Base-by-base conservation (phyloP, 2,888 invertebrate species). In the Anthoptus insignis region DNA sequence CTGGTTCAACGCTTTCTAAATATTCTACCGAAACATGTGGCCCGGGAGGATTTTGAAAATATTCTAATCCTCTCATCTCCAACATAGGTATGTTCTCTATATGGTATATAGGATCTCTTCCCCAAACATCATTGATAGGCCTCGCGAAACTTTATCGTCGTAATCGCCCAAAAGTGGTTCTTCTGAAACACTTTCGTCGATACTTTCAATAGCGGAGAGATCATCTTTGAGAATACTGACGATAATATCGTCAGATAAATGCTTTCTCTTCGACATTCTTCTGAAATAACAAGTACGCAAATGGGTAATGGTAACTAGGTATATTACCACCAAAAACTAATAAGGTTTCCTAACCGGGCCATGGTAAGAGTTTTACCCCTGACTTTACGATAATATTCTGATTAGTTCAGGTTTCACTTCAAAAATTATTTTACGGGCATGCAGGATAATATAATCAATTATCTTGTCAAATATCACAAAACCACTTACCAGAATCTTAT, bases 371-470 rank as follows among this genome's bases (percentile, higher is more conserved):
- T 37, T 37, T 37, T 11, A 37, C 37, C 37, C 5, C 37, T 13
- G 37, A 37, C 8, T 37, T 37, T 37, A 37, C 37, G 37, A 37
- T 13, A n/a, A 37, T 37, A 9, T 37, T 37, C 37, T 37, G 13
- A 37, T 37, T 37, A 37, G 37, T 37, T 9, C 37, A 37, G n/a
- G n/a, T 9, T 37, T 37, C 37, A 9, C 9, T 13, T 37, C 13
- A 9, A 37, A 37, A 8, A 37, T 37, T 37, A 37, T 37, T 37
- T 9, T n/a, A 37, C 13, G 37, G 13, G n/a, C 9, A 37, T 37
- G 37, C 37, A 37, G 37, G 37, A 37, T 37, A 37, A 37, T 37
- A 37, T 37, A 37, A 37, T 37, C 37, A 37, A 37, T 37, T 13
- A 37, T 37, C n/a, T 37, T n/a, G n/a, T 13, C 9, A 37, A 37